A percentile compares a stretch with the other conserved stretches of the same genome.
These are phyloP conservation scores for Acrobasis repandana DNA, from an alignment of 2,888 invertebrate genomes.

Conservation along the genomic window DNA sequence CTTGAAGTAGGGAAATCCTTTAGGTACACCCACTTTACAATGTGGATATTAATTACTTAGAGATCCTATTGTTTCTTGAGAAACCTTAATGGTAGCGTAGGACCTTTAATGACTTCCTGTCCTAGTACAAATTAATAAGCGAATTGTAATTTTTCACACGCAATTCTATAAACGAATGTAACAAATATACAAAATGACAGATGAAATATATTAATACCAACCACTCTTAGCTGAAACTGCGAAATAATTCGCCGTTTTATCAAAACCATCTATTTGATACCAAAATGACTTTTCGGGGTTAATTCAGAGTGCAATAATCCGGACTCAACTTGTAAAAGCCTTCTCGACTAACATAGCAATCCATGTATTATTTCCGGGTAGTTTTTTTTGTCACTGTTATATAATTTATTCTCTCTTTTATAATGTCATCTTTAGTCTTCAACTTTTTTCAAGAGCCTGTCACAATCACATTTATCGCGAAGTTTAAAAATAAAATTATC, in stretches of 20 bases:
- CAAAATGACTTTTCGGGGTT: too few species aligned
- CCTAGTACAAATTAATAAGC: slow-evolving; percentile 6
- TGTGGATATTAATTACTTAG: slow-evolving; percentile 19
- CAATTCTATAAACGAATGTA: neutral
- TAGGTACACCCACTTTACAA: slow-evolving; percentile 15
- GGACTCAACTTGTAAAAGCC: too few species aligned
- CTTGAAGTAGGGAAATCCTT: slow-evolving; percentile 17
- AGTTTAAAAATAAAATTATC: slow-evolving; percentile 16
- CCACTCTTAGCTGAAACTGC: too few species aligned
- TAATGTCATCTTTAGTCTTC: neutral
- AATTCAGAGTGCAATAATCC: too few species aligned
- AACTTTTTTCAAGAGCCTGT: slow-evolving; percentile 1
- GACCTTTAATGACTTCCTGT: slow-evolving; percentile 15
- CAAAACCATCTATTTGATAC: too few species aligned
- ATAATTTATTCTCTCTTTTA: neutral
- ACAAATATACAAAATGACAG: too few species aligned
- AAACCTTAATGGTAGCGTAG: slow-evolving; percentile 31
- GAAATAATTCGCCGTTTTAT: too few species aligned
- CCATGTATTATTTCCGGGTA: too few species aligned
- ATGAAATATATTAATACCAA: too few species aligned
- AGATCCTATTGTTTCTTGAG: slow-evolving; percentile 46
- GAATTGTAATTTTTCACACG: neutral
- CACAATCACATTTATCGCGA: slow-evolving; percentile 1
- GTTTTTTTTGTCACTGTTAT: neutral
- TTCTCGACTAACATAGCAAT: too few species aligned